Evolutionary conservation across 2,797 vertebrate species (phyloP).

Genomic region (Acropternis orthonyx): DNA sequence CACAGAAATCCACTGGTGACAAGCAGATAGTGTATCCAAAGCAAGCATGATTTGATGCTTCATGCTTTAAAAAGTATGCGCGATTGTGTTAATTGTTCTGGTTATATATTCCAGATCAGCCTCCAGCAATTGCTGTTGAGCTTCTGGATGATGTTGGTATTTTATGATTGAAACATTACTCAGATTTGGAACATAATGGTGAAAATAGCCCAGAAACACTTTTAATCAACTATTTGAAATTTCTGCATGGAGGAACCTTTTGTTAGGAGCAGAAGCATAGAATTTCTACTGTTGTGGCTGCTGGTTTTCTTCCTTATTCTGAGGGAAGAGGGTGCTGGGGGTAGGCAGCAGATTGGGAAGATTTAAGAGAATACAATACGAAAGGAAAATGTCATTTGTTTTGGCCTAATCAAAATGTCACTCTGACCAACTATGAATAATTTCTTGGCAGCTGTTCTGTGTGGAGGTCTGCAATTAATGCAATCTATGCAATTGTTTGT

Average conservation of each 20-base stretch:
- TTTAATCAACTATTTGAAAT: not conserved
- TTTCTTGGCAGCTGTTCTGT: slow-evolving; percentile 27
- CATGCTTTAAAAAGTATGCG: not conserved
- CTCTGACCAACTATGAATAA: slow-evolving; percentile 65
- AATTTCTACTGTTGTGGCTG: not conserved
- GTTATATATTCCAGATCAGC: slow-evolving; percentile 63
- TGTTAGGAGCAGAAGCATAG: not conserved
- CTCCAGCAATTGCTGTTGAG: slow-evolving; percentile 65
- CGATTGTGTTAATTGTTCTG: slow-evolving; percentile 30
- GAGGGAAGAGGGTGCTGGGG: not conserved
- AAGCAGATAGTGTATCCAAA: not conserved
- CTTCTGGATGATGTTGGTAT: slow-evolving; percentile 54
- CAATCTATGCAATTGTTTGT: slow-evolving; percentile 43
- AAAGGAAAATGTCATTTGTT: slow-evolving; percentile 52
- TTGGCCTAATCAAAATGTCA: slow-evolving; percentile 64
- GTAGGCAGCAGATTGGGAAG: not conserved
- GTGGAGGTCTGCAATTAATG: slow-evolving; percentile 50
- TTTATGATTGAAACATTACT: slow-evolving; percentile 46
- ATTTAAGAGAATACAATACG: slow-evolving; percentile 24
- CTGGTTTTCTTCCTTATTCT: not conserved
- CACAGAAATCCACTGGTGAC: not conserved
- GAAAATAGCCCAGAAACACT: slow-evolving; percentile 33
- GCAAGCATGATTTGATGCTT: not conserved
- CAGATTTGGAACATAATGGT: slow-evolving; percentile 44
- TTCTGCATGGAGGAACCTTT: not conserved